phyloP scores from a whole-genome alignment of 2,888 invertebrate species.

The Himalopsyche kuldschensis region DNA sequence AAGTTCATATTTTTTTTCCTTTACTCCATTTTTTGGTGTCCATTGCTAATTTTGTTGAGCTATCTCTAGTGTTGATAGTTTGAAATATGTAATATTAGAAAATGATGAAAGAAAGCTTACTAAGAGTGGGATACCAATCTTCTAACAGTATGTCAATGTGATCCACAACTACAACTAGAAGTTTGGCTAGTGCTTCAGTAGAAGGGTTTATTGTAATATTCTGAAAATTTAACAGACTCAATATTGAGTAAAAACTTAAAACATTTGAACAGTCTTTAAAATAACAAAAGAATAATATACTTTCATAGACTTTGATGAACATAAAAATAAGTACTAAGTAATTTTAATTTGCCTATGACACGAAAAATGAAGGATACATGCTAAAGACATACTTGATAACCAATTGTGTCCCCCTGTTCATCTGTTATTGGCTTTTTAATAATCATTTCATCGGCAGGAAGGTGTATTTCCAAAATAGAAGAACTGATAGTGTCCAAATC shows the following conservation, averaged over 20 bases:
- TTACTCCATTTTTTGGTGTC: no score
- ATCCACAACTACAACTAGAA: slow-evolving; percentile 87
- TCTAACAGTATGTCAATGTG: slow-evolving; percentile 95
- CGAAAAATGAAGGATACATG: not conserved
- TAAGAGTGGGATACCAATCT: slow-evolving; percentile 96
- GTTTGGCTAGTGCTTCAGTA: slow-evolving; percentile 75
- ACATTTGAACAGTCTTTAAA: not conserved
- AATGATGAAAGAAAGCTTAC: slow-evolving; percentile 47
- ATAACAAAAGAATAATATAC: no score
- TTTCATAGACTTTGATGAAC: no score
- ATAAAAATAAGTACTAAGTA: not conserved
- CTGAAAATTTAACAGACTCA: slow-evolving; percentile 44
- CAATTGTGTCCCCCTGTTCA: slow-evolving; percentile 57
- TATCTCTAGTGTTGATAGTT: no score
- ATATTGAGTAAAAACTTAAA: not conserved
- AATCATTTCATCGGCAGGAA: slow-evolving; percentile 67
- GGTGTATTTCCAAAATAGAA: slow-evolving; percentile 82
- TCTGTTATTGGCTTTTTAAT: slow-evolving; percentile 45
- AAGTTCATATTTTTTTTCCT: no score
- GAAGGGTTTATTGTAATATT: slow-evolving; percentile 77
- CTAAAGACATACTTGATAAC: slow-evolving; percentile 52
- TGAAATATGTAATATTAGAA: not conserved
- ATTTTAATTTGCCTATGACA: not conserved
- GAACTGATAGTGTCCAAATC: slow-evolving; percentile 78
- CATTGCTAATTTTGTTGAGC: no score